Base-by-base conservation (phyloP, 2,113 vertebrate species). In the Enhydra lutris region DNA sequence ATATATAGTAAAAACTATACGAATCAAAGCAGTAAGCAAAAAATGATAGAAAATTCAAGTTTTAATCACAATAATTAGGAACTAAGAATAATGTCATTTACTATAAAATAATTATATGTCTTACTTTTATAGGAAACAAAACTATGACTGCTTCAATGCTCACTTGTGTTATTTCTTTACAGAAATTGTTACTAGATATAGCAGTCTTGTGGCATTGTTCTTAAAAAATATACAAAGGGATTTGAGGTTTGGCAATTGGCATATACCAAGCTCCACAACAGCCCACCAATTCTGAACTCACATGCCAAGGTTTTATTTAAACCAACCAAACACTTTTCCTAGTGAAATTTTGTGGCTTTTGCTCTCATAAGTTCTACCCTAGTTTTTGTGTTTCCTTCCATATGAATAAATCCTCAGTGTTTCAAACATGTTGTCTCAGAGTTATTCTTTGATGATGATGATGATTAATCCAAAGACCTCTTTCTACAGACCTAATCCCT, bases 11-110 rank as follows among this genome's bases (percentile, higher is more conserved):
- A 50, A 88, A 89, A 81, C 85, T 29, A 80, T 59, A 45, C 1
- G 73, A 90, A 12, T 67, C n/a, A n/a, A 94, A 85, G n/a, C 26
- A 94, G 42, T 63, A 86, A 95, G 17, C 21, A 73, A 24, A 83
- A 90, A 93, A 88, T 74, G 21, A 96, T 20, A 94, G 39, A 63
- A 63, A 89, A 92, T 78, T 76, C 29, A 89, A 76, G 71, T 34
- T 94, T 89, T 65, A 76, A 76, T 93, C 6, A 47, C 15, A 81
- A 20, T 52, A 92, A 65, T 84, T 84, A 89, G 31, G 8, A 80
- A 80, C 3, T 57, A 4, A 81, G 36, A 91, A 74, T 55, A 45
- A 26, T 73, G 2, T 36, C 83, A 88, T n/a, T 91, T 65, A 61
- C 78, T 90, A 84, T 79, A 20, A 55, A 83, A 61, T 87, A 91